Evolutionary conservation across 2,888 invertebrate genomes (phyloP), one percentile per base, ranked within the genome.

Genomic region (Lepidocyrtinus sp.): DNA sequence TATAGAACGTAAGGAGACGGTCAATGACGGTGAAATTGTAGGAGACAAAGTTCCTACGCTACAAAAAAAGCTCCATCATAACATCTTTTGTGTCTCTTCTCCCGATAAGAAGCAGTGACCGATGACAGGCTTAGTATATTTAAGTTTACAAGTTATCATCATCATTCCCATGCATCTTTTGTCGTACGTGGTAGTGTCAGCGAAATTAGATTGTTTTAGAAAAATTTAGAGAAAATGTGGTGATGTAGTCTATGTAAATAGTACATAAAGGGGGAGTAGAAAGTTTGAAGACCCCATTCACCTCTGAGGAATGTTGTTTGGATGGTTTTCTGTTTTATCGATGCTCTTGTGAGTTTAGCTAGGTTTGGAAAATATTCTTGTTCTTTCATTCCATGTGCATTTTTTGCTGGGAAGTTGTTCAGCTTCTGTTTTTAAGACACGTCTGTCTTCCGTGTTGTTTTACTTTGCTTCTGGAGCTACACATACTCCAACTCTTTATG

Each of bases 251-350:
- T 36, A 36, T 62, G 45, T 63, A 22, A 26, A 73, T 50, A 64
- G 64, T n/a, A 55, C 45, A 36, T 46, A 46, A 55, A 24, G 27
- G 50, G 26, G 64, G 64, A 0, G 25, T 12, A 12, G 15, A 69
- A 70, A 70, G 22, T 61, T 74, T 68, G 63, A 19, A 45, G 68
- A 75, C 75, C 75, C 75, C 75, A 62, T 63, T 68, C 27, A 69
- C 69, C 63, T 69, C 64, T 63, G 5, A n/a, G 75, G 75, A 75
- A 75, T 75, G 63, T 69, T 75, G 27, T 62, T 19, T n/a, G 2
- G 24, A 25, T 1, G 65, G 2, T 17, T 65, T 65, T 65, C 24
- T 46, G 21, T 50, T 68, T 15, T 68, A 46, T 68, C 50, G 15
- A 68, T 46, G 67, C 45, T 68, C 46, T 50, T 36, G 36, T 36